A percentile compares a stretch with the other conserved stretches of the same genome.
phyloP scores from a whole-genome alignment of 1,140 invertebrate genomes.

The Phymorhynchus buccinoides region DNA sequence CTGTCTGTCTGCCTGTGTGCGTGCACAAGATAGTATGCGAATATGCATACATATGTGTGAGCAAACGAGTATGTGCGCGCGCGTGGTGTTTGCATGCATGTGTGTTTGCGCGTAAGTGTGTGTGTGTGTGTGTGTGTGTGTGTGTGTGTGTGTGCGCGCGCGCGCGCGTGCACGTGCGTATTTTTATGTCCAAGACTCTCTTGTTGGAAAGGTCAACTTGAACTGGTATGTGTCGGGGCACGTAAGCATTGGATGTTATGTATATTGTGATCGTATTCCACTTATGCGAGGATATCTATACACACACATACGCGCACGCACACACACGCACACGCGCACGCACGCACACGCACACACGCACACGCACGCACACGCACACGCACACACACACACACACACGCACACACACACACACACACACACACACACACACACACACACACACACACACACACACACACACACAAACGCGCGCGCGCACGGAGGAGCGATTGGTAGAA shows the following conservation, averaged over 20 bases:
- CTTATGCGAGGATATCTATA: neutral
- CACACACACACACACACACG: neutral
- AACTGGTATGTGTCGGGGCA: no score
- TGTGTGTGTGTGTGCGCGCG: neutral
- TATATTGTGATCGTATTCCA: neutral
- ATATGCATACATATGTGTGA: no score
- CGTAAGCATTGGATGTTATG: no score
- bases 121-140: neutral
- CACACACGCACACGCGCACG: conserved; percentile 16
- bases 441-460: conserved; percentile 14
- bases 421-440: conserved; percentile 17
- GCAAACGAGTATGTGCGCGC: no score
- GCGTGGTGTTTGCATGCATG: no score
- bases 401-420: conserved; percentile 11
- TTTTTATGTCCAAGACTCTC: no score
- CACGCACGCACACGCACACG: neutral
- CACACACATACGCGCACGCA: conserved; percentile 8
- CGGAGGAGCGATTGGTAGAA: no score
- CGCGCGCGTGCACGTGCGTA: no score
- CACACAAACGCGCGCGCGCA: neutral
- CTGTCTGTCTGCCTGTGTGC: no score
- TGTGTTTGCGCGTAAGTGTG: no score
- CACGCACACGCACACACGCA: neutral
- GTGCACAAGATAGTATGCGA: no score
- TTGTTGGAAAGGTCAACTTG: no score